Evolutionary conservation across 2,888 invertebrate genomes (phyloP).

Genomic region (Hemithea aestivaria): DNA sequence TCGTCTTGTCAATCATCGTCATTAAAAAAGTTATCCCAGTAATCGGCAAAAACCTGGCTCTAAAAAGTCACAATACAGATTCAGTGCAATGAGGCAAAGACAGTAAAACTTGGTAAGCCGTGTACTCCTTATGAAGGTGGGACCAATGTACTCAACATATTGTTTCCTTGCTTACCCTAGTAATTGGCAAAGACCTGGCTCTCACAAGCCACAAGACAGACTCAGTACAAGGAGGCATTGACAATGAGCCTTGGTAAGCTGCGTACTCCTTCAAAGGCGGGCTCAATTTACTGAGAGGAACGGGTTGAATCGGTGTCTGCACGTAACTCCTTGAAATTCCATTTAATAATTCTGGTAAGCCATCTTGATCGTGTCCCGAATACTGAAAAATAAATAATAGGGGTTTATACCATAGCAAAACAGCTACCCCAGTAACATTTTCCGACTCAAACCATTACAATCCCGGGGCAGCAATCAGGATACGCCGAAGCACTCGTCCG

Average conservation of each 20-base stretch:
- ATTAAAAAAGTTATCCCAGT: too few species aligned
- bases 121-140: too few species aligned
- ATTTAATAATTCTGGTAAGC: conserved; percentile 36
- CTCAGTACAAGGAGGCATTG: conserved; percentile 58
- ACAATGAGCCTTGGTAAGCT: conserved; percentile 58
- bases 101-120: too few species aligned
- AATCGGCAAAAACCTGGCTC: too few species aligned
- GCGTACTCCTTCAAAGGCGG: conserved; percentile 55
- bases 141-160: too few species aligned
- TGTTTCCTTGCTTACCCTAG: conserved; percentile 52
- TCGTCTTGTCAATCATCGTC: too few species aligned
- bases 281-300: conserved; percentile 40
- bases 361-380: conserved; percentile 41
- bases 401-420: not conserved
- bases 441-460: too few species aligned
- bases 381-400: conserved; percentile 37
- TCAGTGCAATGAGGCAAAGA: too few species aligned
- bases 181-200: conserved; percentile 43
- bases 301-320: conserved; percentile 14
- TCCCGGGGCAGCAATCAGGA: too few species aligned
- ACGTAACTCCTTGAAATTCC: conserved; percentile 7
- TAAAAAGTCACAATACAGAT: too few species aligned
- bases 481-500: too few species aligned
- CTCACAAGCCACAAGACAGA: conserved; percentile 58
- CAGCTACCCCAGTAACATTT: not conserved